Base-by-base conservation (phyloP, 2,797 vertebrate genomes). In the Chromobotia macracanthus region DNA sequence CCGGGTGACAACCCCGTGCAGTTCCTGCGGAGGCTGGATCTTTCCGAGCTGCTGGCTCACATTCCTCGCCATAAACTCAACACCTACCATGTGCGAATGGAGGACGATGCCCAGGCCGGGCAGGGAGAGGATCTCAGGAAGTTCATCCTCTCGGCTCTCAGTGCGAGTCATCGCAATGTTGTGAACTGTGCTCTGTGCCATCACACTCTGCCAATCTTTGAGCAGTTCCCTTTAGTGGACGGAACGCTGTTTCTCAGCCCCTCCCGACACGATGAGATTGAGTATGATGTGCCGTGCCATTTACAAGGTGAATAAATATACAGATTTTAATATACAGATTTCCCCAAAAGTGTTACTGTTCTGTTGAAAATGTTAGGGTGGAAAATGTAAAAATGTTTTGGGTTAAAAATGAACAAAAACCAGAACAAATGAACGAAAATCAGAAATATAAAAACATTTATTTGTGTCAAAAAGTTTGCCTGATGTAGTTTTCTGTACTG, bases 251-350 rank as follows among this genome's bases (percentile, higher is more conserved):
- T 99, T 84, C 95, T 99, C 86, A 99, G 97, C 90, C 98, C 98
- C 0, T 98, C 97, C 0, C 94, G 97, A 85, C 98, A 99, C 0
- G 96, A 99, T 77, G 98, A 99, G 93, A 99, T 99, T 15, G 97
- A 99, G 83, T 99, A 99, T 41, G 98, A 99, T 75, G 96, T 99
- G 76, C 97, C 98, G 82, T 99, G 98, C 93, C 97, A 99, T 90
- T 95, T 99, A 89, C 97, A 99, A 98, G 98, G 98, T 98, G 89
- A n/a, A n/a, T n/a, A n/a, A n/a, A n/a, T n/a, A n/a, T n/a, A n/a
- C n/a, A 89, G 89, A n/a, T n/a, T n/a, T n/a, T n/a, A n/a, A 8
- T 11, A 44, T 44, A 44, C 41, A 44, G 41, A 44, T 44, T 44
- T 9, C 2, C 41, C 8, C 12, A 44, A 12, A 9, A 44, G 8